A percentile compares a stretch with the other conserved stretches of the same genome.
Conservation (phyloP, 2,113 vertebrate genomes). For the Mola mola region DNA sequence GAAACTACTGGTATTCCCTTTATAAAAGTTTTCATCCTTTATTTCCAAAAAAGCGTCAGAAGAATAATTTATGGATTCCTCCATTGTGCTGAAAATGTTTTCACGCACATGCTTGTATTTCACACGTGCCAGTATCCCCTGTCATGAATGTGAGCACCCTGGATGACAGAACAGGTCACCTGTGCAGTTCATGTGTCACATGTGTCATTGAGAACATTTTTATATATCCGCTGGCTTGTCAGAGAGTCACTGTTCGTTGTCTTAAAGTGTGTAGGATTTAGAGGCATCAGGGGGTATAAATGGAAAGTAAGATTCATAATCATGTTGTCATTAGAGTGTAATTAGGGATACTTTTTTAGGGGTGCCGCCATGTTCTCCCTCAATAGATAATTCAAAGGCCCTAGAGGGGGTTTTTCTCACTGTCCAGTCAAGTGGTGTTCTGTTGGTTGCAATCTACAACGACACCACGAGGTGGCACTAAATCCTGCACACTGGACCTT, state of each 20-base stretch:
- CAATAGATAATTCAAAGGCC: too few species aligned
- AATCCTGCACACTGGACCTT: background rate
- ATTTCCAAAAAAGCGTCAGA: background rate
- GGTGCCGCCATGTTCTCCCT: too few species aligned
- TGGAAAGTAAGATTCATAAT: background rate
- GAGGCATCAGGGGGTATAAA: background rate
- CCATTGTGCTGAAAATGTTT: constrained; percentile 7
- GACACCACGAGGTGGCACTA: background rate
- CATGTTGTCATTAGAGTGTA: background rate
- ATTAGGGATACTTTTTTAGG: background rate
- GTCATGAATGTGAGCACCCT: background rate
- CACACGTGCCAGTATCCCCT: constrained; percentile 15
- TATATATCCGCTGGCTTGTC: too few species aligned
- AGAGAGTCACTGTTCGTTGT: constrained; percentile 3
- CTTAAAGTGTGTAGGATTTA: constrained; percentile 2
- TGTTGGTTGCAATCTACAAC: background rate
- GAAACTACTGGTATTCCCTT: constrained; percentile 1
- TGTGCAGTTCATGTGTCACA: too few species aligned
- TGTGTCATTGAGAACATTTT: too few species aligned
- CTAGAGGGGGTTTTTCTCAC: too few species aligned
- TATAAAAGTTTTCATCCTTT: background rate
- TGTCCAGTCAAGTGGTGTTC: background rate
- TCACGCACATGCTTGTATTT: constrained; percentile 2
- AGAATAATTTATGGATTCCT: constrained; percentile 2
- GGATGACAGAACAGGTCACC: too few species aligned